Evolutionary conservation across 2,797 vertebrate species (phyloP), one percentile per base, ranked within the genome.

Genomic region (Momotus momota): DNA sequence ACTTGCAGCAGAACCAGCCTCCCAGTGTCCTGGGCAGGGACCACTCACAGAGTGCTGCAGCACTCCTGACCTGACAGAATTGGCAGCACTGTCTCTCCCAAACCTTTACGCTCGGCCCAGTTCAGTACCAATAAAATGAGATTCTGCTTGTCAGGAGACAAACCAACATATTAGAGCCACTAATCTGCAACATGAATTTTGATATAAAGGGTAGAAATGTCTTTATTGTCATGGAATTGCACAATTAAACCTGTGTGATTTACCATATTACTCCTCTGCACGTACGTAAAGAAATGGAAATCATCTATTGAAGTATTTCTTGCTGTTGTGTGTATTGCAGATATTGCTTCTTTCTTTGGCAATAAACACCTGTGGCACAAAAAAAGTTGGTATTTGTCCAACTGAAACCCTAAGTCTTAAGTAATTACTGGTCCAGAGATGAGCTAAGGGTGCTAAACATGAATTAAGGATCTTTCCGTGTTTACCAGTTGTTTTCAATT

Each of bases 401-500:
- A 20, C 31, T 65, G 71, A 81, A 85, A 89, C 78, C 54, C 22
- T 27, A 33, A 31, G 6, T 66, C 69, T 74, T 66, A 87, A 80
- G 38, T 79, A 85, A 38, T 75, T 79, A 52, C 31, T 35, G 38
- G 35, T 77, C 20, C 51, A 61, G 79, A 71, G 15, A 43, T 78
- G 29, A 90, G 16, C 74, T 86, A 88, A 91, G 54, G 35, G 43
- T 86, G 33, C 46, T 81, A 64, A 94, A 71, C 2, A 1, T 64
- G 23, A 78, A 48, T 81, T 90, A 38, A 91, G 75, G 61, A 43
- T 87, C 38, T 82, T 40, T 83, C 48, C 43, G 6, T 96, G 66
- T 96, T 95, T 97, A 73, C 35, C 65, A 40, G 0, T 72, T 94
- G 38, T 60, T 69, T 94, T 86, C 80, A 88, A 48, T 88, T 57